Evolutionary conservation across 2,797 vertebrate species (phyloP), one percentile per base, ranked within the genome.

Genomic region (Gobionotothen gibberifrons): DNA sequence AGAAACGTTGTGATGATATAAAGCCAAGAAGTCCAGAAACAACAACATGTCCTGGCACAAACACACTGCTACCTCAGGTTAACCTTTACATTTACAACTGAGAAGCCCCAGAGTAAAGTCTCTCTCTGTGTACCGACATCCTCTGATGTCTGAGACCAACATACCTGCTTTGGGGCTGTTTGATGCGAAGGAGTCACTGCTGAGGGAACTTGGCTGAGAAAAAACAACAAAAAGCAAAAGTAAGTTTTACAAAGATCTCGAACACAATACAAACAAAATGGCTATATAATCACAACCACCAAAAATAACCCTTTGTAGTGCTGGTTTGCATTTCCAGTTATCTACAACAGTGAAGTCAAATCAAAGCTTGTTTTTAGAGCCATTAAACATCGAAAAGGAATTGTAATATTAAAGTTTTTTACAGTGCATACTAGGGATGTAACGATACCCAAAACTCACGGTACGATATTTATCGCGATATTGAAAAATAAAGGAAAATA

Each of bases 91-190:
- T 61, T 65, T 53, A 69, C 6, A 61, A 40, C 16, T n/a, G n/a
- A 8, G 39, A 43, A 29, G 8, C 44, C 6, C 9, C 29, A 5
- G 16, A 17, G 21, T 36, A 21, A 42, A 62, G 15, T 16, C 19
- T 26, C 13, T 6, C 2, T n/a, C 4, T 40, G 21, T 47, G 40
- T 29, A 29, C 32, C 12, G 40, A 51, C 29, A 32, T 36, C 12
- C 22, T 14, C 42, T 52, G 55, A 53, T 46, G 16, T 4, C 48
- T 72, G 5, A 56, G 39, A 69, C 5, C 22, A 56, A 46, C 26
- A 13, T 95, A 98, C 97, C 98, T 96, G 94, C 93, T 87, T 96
- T 95, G 13, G 94, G 75, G 73, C 87, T 94, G 90, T 93, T 93
- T 71, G 96, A 94, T 2, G 91, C 86, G 65, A 97, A 97, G n/a